These are phyloP conservation scores for Eurytoma californica DNA, from an alignment of 2,888 invertebrate species.

Conservation along the genomic window DNA sequence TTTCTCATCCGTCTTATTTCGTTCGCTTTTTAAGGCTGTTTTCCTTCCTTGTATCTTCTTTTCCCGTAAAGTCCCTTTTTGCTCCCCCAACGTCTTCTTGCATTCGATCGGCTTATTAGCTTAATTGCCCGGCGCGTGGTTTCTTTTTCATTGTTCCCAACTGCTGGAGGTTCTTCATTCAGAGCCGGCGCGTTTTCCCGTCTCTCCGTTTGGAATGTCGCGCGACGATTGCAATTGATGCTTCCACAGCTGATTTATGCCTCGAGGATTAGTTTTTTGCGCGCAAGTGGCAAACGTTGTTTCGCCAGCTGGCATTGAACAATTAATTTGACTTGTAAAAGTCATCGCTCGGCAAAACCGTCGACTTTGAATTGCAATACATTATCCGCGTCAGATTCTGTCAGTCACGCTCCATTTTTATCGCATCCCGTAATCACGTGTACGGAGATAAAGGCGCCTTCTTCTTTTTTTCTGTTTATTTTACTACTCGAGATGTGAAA, in stretches of 20 bases:
- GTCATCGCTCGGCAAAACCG: neutral
- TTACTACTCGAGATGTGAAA: too few relatives aligned
- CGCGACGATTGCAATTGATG: constrained; percentile 14
- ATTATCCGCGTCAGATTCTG: too few relatives aligned
- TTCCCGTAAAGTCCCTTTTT: neutral
- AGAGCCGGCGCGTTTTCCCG: neutral
- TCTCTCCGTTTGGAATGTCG: neutral
- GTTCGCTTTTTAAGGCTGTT: neutral
- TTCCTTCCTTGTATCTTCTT: too few relatives aligned
- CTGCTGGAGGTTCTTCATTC: too few relatives aligned
- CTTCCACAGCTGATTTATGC: constrained; percentile 9
- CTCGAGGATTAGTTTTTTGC: constrained; percentile 16
- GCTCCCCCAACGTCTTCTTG: neutral
- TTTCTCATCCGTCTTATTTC: neutral
- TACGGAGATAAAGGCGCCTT: too few relatives aligned
- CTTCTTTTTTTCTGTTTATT: too few relatives aligned
- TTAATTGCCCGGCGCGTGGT: constrained; percentile 29
- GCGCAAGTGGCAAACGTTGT: neutral
- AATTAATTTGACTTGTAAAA: constrained; percentile 16
- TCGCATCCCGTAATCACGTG: too few relatives aligned
- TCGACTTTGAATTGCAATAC: neutral
- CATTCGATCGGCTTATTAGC: constrained; percentile 32
- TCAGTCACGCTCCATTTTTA: too few relatives aligned
- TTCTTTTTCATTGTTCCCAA: neutral
- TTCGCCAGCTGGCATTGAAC: neutral